A percentile compares a stretch with the other conserved stretches of the same genome.
Evolutionary conservation across 2,797 vertebrate species (phyloP).

Genomic region (Paedocypris micromegethes): DNA sequence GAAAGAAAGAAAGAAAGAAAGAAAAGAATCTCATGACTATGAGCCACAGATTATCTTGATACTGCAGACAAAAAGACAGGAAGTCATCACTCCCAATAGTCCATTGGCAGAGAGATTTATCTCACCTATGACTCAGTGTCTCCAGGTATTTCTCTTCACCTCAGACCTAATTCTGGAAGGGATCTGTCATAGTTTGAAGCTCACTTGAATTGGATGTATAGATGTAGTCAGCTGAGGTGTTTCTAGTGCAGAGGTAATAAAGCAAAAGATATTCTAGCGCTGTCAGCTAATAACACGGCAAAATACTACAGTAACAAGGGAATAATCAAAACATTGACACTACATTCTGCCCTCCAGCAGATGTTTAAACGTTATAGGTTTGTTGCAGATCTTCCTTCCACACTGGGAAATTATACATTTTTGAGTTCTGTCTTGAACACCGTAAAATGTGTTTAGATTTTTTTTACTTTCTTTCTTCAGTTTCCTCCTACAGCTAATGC

Average conservation of each 20-base stretch:
- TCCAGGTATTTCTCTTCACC: slow-evolving; percentile 35
- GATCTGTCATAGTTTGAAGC: slow-evolving; percentile 44
- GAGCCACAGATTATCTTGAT: slow-evolving; percentile 21
- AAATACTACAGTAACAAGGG: background rate
- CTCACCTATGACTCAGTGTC: slow-evolving; percentile 46
- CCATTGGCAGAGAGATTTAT: slow-evolving; percentile 46
- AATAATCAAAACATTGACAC: slow-evolving; percentile 14
- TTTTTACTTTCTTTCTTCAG: too few relatives aligned
- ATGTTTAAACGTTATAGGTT: slow-evolving; percentile 13
- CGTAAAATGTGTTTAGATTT: too few relatives aligned
- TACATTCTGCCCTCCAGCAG: slow-evolving; percentile 1
- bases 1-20: slow-evolving; percentile 6
- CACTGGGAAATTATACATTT: background rate
- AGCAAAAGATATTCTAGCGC: background rate
- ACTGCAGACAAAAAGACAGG: slow-evolving; percentile 38
- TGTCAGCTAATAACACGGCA: slow-evolving; percentile 17
- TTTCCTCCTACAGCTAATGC: too few relatives aligned
- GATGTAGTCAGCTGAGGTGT: slow-evolving; percentile 20
- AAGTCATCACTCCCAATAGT: slow-evolving; percentile 41
- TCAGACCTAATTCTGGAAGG: slow-evolving; percentile 40
- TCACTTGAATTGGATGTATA: slow-evolving; percentile 30
- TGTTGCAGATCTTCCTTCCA: slow-evolving; percentile 9
- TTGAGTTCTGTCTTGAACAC: too few relatives aligned
- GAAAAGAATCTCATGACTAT: slow-evolving; percentile 14
- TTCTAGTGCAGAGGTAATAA: slow-evolving; percentile 23